Percentiles rank a stretch among this genome's conserved stretches.
phyloP scores from a whole-genome alignment of 2,113 vertebrate genomes.

The Ramphastos sulfuratus region DNA sequence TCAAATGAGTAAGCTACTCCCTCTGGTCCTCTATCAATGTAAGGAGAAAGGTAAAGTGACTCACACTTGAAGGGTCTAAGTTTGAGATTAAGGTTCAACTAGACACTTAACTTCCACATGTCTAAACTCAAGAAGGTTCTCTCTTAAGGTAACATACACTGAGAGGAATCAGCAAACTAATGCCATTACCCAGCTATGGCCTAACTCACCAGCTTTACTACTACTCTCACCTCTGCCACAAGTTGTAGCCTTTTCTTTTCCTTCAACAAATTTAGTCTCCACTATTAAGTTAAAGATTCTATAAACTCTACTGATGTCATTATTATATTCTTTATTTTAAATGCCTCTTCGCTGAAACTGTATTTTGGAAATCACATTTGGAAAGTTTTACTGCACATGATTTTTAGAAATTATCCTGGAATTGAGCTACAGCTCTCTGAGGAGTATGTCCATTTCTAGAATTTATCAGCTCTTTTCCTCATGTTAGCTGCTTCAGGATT shows the following conservation, averaged over 20 bases:
- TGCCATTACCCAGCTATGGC: rapidly evolving
- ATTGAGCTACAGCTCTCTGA: background rate
- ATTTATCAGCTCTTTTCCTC: background rate
- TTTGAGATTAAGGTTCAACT: background rate
- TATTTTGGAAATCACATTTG: background rate
- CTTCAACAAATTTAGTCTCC: background rate
- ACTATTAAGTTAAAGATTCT: background rate
- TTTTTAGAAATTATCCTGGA: background rate
- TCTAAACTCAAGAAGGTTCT: background rate
- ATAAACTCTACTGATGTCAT: background rate
- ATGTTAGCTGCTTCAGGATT: background rate
- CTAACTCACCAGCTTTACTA: background rate
- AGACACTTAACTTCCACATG: background rate
- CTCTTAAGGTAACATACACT: background rate
- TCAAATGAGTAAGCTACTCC: background rate
- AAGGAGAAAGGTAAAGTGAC: background rate
- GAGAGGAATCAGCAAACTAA: background rate
- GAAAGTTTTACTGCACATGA: background rate
- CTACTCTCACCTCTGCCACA: background rate
- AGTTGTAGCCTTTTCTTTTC: background rate
- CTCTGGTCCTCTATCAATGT: background rate
- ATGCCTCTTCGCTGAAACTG: background rate
- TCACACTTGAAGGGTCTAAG: background rate
- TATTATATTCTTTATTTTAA: background rate
- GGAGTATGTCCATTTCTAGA: background rate